Evolutionary conservation across 1,140 invertebrate genomes (phyloP), one percentile per base, ranked within the genome.

Genomic region (Himalopsyche phryganea): DNA sequence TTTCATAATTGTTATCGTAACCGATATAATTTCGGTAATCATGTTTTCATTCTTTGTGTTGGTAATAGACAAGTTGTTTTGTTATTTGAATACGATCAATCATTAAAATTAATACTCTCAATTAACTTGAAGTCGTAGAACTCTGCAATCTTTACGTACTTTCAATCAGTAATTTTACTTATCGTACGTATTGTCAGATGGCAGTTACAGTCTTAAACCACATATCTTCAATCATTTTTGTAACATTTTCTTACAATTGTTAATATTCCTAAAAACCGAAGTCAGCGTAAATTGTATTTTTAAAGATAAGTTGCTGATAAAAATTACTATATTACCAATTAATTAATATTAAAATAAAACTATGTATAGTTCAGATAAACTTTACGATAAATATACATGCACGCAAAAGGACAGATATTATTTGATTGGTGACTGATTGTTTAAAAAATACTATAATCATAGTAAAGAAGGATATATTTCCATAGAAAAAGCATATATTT

Each of bases 361-460:
- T 28, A 28, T 28, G 23, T 28, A 40, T 40, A 52, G 19, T 52
- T 28, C 14, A 50, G 17, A 36, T 15, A 15, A 15, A 40, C n/a
- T 6, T 40, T 13, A 13, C 11, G 38, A 40, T 40, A 40, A 15
- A 40, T 40, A 4, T 40, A 40, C 11, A 40, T 13, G 15, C 15
- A 52, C n/a, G 38, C 23, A 32, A 32, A 46, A 35, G 55, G 56
- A 49, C 49, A 51, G 56, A 58, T 58, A 58, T 58, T 45, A 58
- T 58, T 58, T 51, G 56, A 38, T 35, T 28, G 56, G 56, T 50
- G 56, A 58, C 56, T 58, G 56, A 58, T 58, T 51, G 56, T 58
- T 50, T 33, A 58, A 38, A 15, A 48, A 36, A 35, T 50, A 38
- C 10, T 50, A 17, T 15, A 33, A 36, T 15, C 17, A 33, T 50